Evolutionary conservation across 2,797 vertebrate species (phyloP).

Genomic region (Botia almorhae): DNA sequence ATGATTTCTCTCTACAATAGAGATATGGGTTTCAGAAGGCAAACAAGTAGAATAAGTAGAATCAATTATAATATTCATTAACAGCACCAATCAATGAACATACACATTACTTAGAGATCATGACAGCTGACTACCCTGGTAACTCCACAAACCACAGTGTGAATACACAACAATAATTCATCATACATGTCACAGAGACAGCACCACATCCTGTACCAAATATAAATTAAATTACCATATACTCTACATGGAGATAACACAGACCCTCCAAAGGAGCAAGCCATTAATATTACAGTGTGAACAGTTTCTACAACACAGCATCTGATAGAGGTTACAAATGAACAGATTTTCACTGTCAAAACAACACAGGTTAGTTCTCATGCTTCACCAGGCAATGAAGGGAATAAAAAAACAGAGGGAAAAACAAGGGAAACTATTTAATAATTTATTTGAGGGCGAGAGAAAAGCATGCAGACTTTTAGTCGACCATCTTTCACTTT

Average conservation of each 20-base stretch:
- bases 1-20: background rate
- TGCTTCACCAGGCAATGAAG: constrained; percentile 68
- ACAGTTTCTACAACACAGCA: constrained; percentile 29
- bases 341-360: constrained; percentile 69
- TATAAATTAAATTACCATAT: constrained; percentile 16
- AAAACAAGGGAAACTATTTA: constrained; percentile 40
- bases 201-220: background rate
- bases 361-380: constrained; percentile 73
- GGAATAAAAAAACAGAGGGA: constrained; percentile 16
- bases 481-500: constrained; percentile 67
- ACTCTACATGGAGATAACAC: background rate
- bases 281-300: constrained; percentile 62
- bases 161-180: constrained; percentile 18
- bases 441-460: constrained; percentile 59
- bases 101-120: constrained; percentile 34
- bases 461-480: constrained; percentile 76
- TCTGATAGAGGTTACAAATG: constrained; percentile 60
- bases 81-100: constrained; percentile 28
- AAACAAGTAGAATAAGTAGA: constrained; percentile 5
- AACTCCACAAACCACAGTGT: constrained; percentile 23
- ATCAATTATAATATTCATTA: background rate
- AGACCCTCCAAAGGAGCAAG: constrained; percentile 48
- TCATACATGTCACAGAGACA: constrained; percentile 18
- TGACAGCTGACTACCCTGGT: constrained; percentile 23
- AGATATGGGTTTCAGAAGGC: background rate